Evolutionary conservation across 1,140 invertebrate genomes (phyloP).

Genomic region (Drosophila setifemur): DNA sequence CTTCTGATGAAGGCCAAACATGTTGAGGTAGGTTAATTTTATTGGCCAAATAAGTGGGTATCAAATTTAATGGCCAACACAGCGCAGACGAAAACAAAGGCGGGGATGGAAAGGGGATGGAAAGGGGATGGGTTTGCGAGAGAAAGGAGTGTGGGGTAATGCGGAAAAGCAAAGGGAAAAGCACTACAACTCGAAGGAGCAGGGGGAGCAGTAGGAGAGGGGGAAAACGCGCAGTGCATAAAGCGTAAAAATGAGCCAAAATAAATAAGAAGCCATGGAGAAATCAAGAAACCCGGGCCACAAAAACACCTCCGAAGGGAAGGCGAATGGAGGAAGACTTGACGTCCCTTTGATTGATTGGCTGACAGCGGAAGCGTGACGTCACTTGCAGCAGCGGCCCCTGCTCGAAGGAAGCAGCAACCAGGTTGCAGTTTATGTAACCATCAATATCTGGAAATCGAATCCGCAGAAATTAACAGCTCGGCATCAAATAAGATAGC

Average conservation of each 20-base stretch:
- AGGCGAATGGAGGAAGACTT: not conserved
- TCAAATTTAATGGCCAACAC: conserved; percentile 74
- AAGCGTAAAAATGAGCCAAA: conserved; percentile 74
- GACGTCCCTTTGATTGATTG: conserved; percentile 68
- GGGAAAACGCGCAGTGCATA: conserved; percentile 51
- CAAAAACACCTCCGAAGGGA: not conserved
- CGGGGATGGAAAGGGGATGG: not conserved
- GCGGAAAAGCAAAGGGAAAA: not conserved
- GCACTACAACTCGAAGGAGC: not conserved
- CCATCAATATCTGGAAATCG: too few species aligned
- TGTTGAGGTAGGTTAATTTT: conserved; percentile 81
- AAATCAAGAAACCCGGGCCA: not conserved
- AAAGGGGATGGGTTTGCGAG: too few species aligned
- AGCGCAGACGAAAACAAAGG: conserved; percentile 27
- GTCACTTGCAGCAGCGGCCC: conserved; percentile 5
- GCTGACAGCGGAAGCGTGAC: conserved; percentile 56
- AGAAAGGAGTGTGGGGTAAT: not conserved
- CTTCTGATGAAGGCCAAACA: conserved; percentile 51
- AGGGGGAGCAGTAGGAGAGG: not conserved
- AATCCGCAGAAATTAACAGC: too few species aligned
- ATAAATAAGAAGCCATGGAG: conserved; percentile 64
- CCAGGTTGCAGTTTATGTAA: too few species aligned
- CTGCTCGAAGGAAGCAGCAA: too few species aligned
- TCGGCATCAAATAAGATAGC: too few species aligned
- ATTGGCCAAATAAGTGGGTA: conserved; percentile 81